Evolutionary conservation across 1,140 invertebrate genomes (phyloP).

Genomic region (Sminthurides bifidus): DNA sequence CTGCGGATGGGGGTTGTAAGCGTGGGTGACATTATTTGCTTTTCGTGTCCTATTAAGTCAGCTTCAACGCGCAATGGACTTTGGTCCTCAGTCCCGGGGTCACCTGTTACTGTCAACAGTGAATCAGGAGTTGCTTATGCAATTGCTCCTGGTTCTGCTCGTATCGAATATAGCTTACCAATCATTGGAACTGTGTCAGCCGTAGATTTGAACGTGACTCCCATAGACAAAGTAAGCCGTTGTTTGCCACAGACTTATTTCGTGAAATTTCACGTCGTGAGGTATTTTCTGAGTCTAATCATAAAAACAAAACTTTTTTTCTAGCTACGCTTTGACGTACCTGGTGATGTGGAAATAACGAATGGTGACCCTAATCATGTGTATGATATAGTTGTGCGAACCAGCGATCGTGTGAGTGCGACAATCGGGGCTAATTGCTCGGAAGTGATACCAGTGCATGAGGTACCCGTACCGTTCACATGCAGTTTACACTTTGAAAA

Average conservation of each 20-base stretch:
- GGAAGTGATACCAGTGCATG: background rate
- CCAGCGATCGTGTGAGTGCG: background rate
- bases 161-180: conserved; percentile 14
- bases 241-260: background rate
- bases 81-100: conserved; percentile 15
- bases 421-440: conserved; percentile 8
- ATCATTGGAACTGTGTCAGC: conserved; percentile 5
- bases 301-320: background rate
- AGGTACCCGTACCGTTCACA: conserved; percentile 7
- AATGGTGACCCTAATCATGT: background rate
- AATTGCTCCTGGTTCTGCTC: conserved; percentile 12
- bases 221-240: background rate
- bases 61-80: background rate
- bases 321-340: background rate
- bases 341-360: background rate
- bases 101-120: conserved; percentile 9
- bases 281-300: background rate
- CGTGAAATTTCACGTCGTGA: background rate
- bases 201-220: background rate
- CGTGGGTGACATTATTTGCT: conserved; percentile 29
- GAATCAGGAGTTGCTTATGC: conserved; percentile 20
- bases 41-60: conserved; percentile 18
- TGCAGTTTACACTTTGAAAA: conserved; percentile 10
- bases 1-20: conserved; percentile 3
- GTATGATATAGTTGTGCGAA: conserved; percentile 7